Conservation (phyloP, 2,888 invertebrate genomes). For the Anaspis maculata region DNA sequence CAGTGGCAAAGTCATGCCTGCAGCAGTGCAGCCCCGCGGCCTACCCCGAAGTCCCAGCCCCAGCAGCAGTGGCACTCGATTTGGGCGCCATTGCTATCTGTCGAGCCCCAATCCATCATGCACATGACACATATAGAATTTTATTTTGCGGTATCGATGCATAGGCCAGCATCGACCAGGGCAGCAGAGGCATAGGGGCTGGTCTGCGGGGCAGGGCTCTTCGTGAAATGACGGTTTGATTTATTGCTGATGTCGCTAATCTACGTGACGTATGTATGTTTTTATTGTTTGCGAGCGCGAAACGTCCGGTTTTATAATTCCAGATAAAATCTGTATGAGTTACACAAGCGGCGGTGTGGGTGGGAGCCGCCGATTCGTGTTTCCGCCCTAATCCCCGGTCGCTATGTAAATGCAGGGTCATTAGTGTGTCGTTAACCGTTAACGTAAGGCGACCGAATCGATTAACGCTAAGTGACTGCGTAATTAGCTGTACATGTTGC, state of each 20-base stretch:
- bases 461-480: constrained; percentile 47
- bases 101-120: constrained; percentile 40
- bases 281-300: constrained; percentile 42
- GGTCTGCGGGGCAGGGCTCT: constrained; percentile 25
- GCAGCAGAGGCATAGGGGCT: too few species aligned
- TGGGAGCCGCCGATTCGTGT: constrained; percentile 7
- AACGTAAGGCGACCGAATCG: constrained; percentile 46
- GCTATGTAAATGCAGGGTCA: constrained; percentile 44
- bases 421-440: constrained; percentile 46
- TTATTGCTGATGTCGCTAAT: constrained; percentile 44
- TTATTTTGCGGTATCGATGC: constrained; percentile 41
- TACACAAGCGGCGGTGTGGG: constrained; percentile 21
- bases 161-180: constrained; percentile 25
- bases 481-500: constrained; percentile 44
- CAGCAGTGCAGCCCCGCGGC: too few species aligned
- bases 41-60: constrained; percentile 5
- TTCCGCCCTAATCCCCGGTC: constrained; percentile 24
- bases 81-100: constrained; percentile 36
- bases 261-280: constrained; percentile 44
- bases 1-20: too few species aligned
- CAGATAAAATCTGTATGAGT: constrained; percentile 42
- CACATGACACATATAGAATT: constrained; percentile 40
- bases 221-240: constrained; percentile 43
- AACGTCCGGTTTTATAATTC: constrained; percentile 42
- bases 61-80: too few species aligned